Evolutionary conservation across 1,140 invertebrate species (phyloP).

Genomic region (Anastrepha obliqua): DNA sequence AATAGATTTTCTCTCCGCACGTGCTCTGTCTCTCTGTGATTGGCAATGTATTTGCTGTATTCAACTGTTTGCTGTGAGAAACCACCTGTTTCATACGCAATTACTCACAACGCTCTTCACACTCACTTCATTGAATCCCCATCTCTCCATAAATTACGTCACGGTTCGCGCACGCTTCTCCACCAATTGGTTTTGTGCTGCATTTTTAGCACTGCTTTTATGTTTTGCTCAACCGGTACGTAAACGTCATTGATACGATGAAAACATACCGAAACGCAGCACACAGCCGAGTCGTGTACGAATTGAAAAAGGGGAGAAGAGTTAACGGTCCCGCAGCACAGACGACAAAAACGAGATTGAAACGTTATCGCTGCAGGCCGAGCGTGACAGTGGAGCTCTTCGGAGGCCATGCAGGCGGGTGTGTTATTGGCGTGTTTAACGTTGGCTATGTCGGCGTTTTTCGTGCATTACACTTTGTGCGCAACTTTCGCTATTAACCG

Average conservation of each 20-base stretch:
- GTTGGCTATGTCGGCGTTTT: background rate
- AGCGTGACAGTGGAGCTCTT: background rate
- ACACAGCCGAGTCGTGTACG: background rate
- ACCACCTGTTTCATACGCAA: constrained; percentile 7
- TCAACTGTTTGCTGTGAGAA: background rate
- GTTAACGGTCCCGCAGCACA: background rate
- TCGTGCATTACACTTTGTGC: constrained; percentile 33
- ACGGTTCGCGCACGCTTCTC: background rate
- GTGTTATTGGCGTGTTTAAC: background rate
- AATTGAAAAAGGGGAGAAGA: no score
- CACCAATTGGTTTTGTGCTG: background rate
- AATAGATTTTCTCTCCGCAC: background rate
- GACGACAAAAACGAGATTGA: background rate
- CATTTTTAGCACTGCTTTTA: background rate
- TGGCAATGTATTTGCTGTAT: no score
- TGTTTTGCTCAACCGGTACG: constrained; percentile 49
- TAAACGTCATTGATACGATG: background rate
- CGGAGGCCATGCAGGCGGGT: background rate
- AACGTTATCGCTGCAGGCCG: background rate
- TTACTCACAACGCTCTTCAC: background rate
- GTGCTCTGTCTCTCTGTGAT: background rate
- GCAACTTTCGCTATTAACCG: constrained; percentile 20
- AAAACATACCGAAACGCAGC: background rate
- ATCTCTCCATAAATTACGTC: background rate
- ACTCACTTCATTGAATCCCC: background rate